Conservation (phyloP, 2,797 vertebrate genomes). For the Poeciliopsis turneri region DNA sequence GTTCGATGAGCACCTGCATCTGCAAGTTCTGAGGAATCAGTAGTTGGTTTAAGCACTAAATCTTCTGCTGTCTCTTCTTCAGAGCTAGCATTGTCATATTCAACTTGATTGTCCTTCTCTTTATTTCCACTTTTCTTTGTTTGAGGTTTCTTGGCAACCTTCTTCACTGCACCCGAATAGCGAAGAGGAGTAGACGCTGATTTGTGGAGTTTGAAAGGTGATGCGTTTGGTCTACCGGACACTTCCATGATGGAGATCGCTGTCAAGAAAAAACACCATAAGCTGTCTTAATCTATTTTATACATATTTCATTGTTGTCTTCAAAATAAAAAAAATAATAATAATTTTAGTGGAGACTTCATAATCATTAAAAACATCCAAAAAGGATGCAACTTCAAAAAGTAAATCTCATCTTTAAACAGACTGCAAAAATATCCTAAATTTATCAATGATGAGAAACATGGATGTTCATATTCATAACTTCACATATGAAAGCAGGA, state of each 20-base stretch:
- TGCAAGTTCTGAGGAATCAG: background rate
- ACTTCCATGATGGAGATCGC: constrained; percentile 69
- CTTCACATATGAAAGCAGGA: background rate
- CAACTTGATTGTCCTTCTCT: background rate
- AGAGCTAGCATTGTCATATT: constrained; percentile 21
- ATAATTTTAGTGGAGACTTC: background rate
- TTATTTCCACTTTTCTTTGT: constrained; percentile 4
- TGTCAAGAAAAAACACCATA: constrained; percentile 31
- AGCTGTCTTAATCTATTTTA: background rate
- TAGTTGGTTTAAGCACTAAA: constrained; percentile 20
- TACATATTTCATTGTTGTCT: background rate
- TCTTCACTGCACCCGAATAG: constrained; percentile 25
- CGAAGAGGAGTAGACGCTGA: constrained; percentile 20
- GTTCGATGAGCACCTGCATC: constrained; percentile 24
- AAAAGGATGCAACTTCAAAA: background rate
- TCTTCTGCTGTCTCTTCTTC: constrained; percentile 15
- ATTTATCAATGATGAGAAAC: background rate
- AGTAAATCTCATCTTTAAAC: background rate
- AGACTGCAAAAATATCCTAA: background rate
- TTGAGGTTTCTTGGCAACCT: constrained; percentile 12
- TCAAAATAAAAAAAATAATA: background rate
- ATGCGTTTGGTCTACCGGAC: constrained; percentile 49
- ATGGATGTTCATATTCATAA: background rate
- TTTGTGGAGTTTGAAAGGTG: constrained; percentile 42
- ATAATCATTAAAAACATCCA: background rate